Percentiles rank a stretch among this genome's conserved stretches.
Evolutionary conservation across 2,888 invertebrate genomes (phyloP).

Genomic region (Linnaemya tessellans): DNA sequence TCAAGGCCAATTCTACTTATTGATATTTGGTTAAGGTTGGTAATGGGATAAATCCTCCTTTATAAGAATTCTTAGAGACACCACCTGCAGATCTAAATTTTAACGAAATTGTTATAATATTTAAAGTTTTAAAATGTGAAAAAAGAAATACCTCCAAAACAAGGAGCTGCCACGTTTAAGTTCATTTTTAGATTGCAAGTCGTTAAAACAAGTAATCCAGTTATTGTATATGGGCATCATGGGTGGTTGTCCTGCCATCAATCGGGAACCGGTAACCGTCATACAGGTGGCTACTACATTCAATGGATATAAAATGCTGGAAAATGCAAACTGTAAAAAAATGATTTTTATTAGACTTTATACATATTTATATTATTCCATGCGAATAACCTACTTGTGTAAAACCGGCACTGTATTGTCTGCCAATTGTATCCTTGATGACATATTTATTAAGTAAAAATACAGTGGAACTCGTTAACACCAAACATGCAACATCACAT

Average conservation of each 20-base stretch:
- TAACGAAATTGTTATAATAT: background rate
- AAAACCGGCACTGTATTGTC: constrained; percentile 85
- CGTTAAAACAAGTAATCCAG: constrained; percentile 94
- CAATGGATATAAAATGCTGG: constrained; percentile 95
- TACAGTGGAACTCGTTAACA: constrained; percentile 90
- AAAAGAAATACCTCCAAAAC: constrained; percentile 80
- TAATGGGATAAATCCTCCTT: constrained; percentile 75
- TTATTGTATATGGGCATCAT: constrained; percentile 91
- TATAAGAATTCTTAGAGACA: constrained; percentile 47
- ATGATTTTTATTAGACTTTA: background rate
- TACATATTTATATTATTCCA: background rate
- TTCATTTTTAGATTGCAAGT: constrained; percentile 89
- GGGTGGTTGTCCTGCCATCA: constrained; percentile 92
- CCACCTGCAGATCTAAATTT: constrained; percentile 66
- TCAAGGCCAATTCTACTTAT: constrained; percentile 53
- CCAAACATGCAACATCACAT: constrained; percentile 91
- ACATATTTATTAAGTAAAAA: constrained; percentile 92
- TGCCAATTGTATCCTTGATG: constrained; percentile 88
- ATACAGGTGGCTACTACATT: constrained; percentile 96
- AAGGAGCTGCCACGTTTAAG: constrained; percentile 94
- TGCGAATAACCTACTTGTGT: constrained; percentile 74
- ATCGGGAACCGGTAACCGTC: constrained; percentile 91
- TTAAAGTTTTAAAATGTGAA: background rate
- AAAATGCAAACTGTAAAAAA: constrained; percentile 87
- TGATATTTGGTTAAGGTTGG: constrained; percentile 77